Evolutionary conservation across 2,888 invertebrate species (phyloP), one percentile per base, ranked within the genome.

Genomic region (Megalurothrips usitatus): DNA sequence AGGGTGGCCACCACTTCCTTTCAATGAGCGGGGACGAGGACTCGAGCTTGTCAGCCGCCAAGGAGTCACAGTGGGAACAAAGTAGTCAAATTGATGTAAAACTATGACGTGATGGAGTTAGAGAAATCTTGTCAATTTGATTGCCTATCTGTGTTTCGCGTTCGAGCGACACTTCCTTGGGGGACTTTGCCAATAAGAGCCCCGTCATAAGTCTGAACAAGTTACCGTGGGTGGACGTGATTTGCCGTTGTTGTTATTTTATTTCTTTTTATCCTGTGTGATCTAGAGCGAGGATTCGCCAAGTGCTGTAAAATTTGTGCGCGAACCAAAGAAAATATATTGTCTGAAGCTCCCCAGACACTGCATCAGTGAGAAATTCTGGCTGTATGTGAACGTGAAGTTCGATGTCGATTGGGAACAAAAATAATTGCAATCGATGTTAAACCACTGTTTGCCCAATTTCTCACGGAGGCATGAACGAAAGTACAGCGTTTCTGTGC

Each of bases 11-110:
- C 89, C 89, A 84, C 86, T 83, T 88, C 87, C 84, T 84, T 88
- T 90, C 88, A 88, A 88, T 90, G 85, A 91, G 91, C 84, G 92
- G 91, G 85, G 92, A 92, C 87, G 85, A 82, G 84, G 92, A 92
- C 87, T 92, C 92, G 84, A 85, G 84, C 80, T 83, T 84, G 12
- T 84, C 85, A 82, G 88, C 89, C 83, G 88, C 89, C 84, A 90
- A 93, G 86, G 87, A 87, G 84, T 85, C 81, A 26, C 68, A 75
- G 68, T 75, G 68, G 68, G 68, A 75, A 23, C 23, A 23, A 26
- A 26, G 68, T 26, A 75, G 68, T 26, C 68, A 75, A 75, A 75
- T 75, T 75, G 68, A 75, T 26, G 68, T 75, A 11, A 26, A 75
- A 26, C 58, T 43, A 43, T 43, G 34, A 43, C 34, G 34, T 43